These are phyloP conservation scores for Sphenodon punctatus DNA, from an alignment of 2,797 vertebrate species.

Conservation along the genomic window DNA sequence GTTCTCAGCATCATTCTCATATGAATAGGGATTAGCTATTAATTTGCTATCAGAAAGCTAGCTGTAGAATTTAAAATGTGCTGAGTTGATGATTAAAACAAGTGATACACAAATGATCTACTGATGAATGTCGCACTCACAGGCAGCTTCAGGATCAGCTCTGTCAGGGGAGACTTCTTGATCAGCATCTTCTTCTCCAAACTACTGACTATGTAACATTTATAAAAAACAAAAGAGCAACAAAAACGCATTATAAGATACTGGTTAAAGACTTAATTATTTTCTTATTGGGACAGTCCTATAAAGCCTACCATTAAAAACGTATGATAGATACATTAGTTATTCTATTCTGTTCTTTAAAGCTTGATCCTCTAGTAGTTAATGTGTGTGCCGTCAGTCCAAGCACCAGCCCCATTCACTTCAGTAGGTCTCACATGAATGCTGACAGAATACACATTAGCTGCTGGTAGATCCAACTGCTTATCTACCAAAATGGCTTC, in stretches of 20 bases:
- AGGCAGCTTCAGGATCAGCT: slow-evolving; percentile 94
- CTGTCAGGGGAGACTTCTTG: slow-evolving; percentile 98
- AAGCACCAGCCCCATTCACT: too few species aligned
- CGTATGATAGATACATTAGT: neutral
- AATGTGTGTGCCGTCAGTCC: too few species aligned
- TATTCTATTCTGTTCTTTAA: neutral
- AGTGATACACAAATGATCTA: neutral
- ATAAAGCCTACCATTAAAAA: neutral
- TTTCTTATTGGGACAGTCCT: accelerated
- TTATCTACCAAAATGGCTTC: too few species aligned
- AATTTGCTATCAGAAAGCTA: neutral
- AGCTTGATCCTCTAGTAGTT: too few species aligned
- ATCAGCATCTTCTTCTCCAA: slow-evolving; percentile 98
- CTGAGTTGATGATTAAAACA: neutral
- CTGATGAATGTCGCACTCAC: slow-evolving; percentile 79
- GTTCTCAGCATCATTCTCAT: neutral
- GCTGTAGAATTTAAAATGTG: neutral
- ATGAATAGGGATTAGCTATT: neutral
- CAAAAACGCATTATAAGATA: neutral
- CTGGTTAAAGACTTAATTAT: neutral
- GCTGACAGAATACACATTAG: too few species aligned
- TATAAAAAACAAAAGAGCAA: slow-evolving; percentile 25
- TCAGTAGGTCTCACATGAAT: too few species aligned
- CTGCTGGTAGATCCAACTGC: too few species aligned
- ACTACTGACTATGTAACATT: slow-evolving; percentile 86